Conservation (phyloP, 2,888 invertebrate species). For the Himalopsyche anomala region DNA sequence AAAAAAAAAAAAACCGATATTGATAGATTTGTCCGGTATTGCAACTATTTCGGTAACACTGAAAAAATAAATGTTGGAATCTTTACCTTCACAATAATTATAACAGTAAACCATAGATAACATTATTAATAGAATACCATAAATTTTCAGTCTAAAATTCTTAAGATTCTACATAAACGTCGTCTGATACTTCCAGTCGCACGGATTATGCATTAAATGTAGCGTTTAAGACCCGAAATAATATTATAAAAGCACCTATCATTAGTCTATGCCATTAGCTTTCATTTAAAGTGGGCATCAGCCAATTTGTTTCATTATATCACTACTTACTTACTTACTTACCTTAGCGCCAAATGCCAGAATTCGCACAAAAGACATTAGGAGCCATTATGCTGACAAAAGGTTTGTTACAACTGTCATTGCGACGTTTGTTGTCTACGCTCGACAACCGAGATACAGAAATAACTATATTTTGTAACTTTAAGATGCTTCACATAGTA, state of each 20-base stretch:
- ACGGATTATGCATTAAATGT: constrained; percentile 10
- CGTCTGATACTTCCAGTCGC: background rate
- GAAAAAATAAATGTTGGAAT: no score
- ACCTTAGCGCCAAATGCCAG: constrained; percentile 30
- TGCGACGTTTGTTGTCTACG: constrained; percentile 13
- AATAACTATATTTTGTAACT: no score
- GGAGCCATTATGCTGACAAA: constrained; percentile 29
- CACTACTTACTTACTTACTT: constrained; percentile 26
- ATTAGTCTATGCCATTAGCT: constrained; percentile 20
- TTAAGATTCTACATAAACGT: background rate
- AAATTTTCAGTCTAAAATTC: background rate
- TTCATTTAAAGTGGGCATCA: constrained; percentile 35
- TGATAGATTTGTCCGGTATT: no score
- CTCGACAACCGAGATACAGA: background rate
- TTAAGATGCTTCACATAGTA: no score
- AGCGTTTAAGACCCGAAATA: constrained; percentile 23
- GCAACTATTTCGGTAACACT: no score
- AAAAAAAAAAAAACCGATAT: no score
- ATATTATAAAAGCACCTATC: constrained; percentile 24
- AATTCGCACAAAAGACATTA: constrained; percentile 41
- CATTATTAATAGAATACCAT: no score
- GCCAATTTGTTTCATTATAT: constrained; percentile 42
- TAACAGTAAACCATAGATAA: no score
- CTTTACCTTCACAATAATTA: no score
- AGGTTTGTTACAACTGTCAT: constrained; percentile 40